Evolutionary conservation across 37 sponge, comb jelly and placozoan species (phyloP), one percentile per base, ranked within the genome.

Genomic region (Agelas oroides): DNA sequence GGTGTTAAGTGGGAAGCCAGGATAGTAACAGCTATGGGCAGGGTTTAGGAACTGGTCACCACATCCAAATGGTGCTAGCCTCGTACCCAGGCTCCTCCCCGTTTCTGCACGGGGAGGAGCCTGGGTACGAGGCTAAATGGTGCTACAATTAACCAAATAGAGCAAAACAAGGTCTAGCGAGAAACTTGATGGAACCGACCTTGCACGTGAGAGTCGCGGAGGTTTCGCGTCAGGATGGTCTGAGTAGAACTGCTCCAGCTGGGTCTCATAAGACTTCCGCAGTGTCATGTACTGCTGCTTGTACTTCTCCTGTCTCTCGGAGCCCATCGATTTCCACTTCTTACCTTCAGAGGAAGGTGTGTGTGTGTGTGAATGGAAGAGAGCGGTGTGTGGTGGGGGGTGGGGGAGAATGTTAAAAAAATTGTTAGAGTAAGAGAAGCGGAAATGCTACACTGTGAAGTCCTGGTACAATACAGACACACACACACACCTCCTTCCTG

Each of bases 191-290:
- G 20, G n/a, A 11, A 64, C 16, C 25, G 65, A 12, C 19, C 53
- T 21, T 15, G 52, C 72, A n/a, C 36, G n/a, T n/a, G n/a, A n/a
- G 34, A 34, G 23, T 28, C 34, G 15, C 18, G 16, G 55, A n/a
- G n/a, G 56, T 52, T 53, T 84, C 34, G 84, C 84, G 16, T 84
- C 84, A 14, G 84, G 84, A 24, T 84, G 84, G 24, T 89, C 73
- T 23, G 64, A 33, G 39, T 82, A 62, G 71, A 81, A 89, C n/a
- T 28, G 25, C 52, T 61, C 65, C 64, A 78, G 54, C 27, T 89
- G 19, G 15, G 40, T 64, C 25, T 62, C 33, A 78, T 89, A 83
- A 0, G 58, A 65, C 17, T 16, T 56, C 65, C 38, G 63, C 53
- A 74, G 76, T 27, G 19, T 5, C 11, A 24, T 23, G n/a, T 74